Evolutionary conservation across 2,888 invertebrate species (phyloP), one percentile per base, ranked within the genome.

Genomic region (Drosophila peninsularis): DNA sequence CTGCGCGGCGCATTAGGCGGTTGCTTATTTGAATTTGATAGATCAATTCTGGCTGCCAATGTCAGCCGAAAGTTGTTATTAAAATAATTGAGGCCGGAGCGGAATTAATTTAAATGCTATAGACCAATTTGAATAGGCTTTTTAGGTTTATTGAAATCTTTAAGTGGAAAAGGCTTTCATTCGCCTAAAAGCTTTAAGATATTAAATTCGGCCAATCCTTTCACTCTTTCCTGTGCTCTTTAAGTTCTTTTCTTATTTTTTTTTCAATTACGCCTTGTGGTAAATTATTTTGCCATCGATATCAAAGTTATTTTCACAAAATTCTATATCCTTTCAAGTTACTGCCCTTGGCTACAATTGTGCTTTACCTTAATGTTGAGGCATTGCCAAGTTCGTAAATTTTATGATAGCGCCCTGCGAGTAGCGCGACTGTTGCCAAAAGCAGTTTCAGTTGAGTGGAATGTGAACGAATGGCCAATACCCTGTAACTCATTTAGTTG

Each of bases 401-500:
- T 57, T 47, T 14, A 44, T 44, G 47, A 19, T 14, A 47, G 49
- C 49, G 42, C 42, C 21, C 17, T 30, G 49, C 24, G 21, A 36
- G 24, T 37, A 37, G 34, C n/a, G 41, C 49, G 60, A 75, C 24
- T 54, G 60, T 39, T 75, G 80, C 55, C 61, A 69, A 70, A 41
- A 49, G 5, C 30, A 32, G 30, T 32, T 13, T n/a, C 27, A 14
- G 27, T 27, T 45, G 4, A 27, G 10, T 3, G 4, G n/a, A n/a
- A 10, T 0, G 6, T 47, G 27, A 11, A 13, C 30, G 17, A 47
- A 5, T 6, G 3, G 7, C 1, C 34, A 30, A 34, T 36, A 50
- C 21, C 34, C 50, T 50, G 21, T 10, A 36, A 13, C 6, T 11
- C 3, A 30, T 5, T 30, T 6, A 0, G 6, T 17, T 17, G 9